Evolutionary conservation across 2,797 vertebrate genomes (phyloP).

Genomic region (Spea hammondii): DNA sequence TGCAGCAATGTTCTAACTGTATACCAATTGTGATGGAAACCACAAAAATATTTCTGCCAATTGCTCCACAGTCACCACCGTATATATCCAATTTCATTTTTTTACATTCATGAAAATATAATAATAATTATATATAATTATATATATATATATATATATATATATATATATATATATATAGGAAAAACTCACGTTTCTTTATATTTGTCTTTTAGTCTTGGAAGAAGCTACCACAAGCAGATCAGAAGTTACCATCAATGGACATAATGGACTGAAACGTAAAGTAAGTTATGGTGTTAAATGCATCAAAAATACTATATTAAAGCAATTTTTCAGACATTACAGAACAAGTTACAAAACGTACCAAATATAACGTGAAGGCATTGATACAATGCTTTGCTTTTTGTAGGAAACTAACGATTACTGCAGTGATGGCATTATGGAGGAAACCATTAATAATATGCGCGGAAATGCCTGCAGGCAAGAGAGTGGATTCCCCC

Average conservation of each 20-base stretch:
- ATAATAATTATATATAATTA: no score
- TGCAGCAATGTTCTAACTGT: no score
- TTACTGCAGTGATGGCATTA: background rate
- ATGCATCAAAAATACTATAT: background rate
- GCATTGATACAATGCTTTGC: background rate
- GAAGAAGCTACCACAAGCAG: constrained; percentile 71
- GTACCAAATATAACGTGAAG: no score
- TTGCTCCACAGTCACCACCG: no score
- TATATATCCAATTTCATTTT: no score
- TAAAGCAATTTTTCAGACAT: background rate
- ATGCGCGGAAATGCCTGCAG: constrained; percentile 59
- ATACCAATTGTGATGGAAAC: no score
- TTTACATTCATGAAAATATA: no score
- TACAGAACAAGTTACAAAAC: no score
- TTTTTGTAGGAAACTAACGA: constrained; percentile 53
- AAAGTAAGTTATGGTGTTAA: constrained; percentile 64
- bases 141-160: no score
- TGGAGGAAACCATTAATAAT: constrained; percentile 54
- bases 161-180: no score
- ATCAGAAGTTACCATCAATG: constrained; percentile 42
- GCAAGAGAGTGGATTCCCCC: constrained; percentile 60
- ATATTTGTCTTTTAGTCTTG: constrained; percentile 68
- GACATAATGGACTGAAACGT: constrained; percentile 64
- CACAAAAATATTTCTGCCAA: no score
- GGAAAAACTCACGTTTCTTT: background rate